phyloP scores from a whole-genome alignment of 2,797 vertebrate genomes.

The Erpetoichthys calabaricus region DNA sequence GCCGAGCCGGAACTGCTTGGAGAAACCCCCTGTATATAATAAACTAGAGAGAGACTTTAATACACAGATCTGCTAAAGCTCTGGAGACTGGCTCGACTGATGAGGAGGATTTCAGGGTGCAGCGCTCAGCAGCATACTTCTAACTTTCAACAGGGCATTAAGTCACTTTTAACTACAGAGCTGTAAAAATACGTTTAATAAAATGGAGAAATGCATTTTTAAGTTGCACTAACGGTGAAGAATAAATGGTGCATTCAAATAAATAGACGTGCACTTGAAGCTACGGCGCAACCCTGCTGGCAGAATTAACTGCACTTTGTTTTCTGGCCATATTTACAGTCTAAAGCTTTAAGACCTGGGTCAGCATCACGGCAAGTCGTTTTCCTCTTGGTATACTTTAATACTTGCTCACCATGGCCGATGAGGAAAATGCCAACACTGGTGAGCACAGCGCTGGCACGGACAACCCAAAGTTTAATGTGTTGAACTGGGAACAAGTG shows the following conservation, averaged over 20 bases:
- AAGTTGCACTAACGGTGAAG: no score
- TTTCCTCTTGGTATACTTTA: no score
- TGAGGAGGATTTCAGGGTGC: conserved; percentile 5
- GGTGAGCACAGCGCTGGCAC: conserved; percentile 26
- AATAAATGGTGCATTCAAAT: no score
- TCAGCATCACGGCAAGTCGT: no score
- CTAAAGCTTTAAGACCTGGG: no score
- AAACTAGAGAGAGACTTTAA: conserved; percentile 57
- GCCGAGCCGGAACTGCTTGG: conserved; percentile 55
- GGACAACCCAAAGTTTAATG: conserved; percentile 61
- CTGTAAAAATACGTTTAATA: no score
- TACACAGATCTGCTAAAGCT: conserved; percentile 45
- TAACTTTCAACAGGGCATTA: no score
- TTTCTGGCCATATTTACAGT: no score
- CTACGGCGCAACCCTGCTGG: conserved; percentile 17
- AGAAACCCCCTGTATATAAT: conserved; percentile 54
- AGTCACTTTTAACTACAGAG: no score
- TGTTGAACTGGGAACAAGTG: conserved; percentile 95
- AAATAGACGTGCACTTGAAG: conserved; percentile 1
- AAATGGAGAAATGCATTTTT: no score
- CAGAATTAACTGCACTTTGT: conserved; percentile 16
- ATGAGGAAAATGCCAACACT: conserved; percentile 51
- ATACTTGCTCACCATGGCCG: conserved; percentile 56
- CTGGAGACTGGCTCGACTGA: conserved; percentile 21
- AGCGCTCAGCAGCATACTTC: neutral